Evolutionary conservation across 2,888 invertebrate genomes (phyloP), one percentile per base, ranked within the genome.

Genomic region (Drosophila hawaiiensis): DNA sequence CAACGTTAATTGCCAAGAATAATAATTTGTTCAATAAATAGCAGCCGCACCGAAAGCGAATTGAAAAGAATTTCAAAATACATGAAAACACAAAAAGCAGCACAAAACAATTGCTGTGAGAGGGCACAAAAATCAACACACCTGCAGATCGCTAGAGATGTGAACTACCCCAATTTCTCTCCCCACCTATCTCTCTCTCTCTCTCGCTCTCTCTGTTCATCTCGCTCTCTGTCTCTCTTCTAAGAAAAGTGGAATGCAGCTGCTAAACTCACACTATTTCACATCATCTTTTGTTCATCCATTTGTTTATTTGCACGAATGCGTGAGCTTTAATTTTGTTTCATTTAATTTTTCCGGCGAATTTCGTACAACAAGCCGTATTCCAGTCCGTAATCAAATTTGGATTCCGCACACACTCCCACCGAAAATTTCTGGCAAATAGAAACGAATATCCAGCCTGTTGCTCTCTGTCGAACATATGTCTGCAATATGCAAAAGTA

Each of bases 401-500:
- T 69, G 55, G 62, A 53, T 61, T 43, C 64, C 14, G 47, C 62
- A 55, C 28, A 22, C 6, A 14, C 53, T 16, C 25, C 41, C 47
- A 29, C 12, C 16, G 31, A 41, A 43, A 39, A 52, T 50, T 54
- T 62, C 56, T 73, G 71, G 68, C 58, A 60, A 60, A 29, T 25
- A 19, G 52, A 54, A 72, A 50, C 60, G 47, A 55, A 41, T 41
- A 58, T 66, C 56, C 56, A 49, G 80, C 78, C 79, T 79, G 78
- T 78, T 78, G 78, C 78, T 78, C 79, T 60, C 79, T 79, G 59
- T 72, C 71, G 88, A 87, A 87, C 87, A 87, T 80, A 82, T 87
- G 87, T 87, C 88, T 89, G 87, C 87, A 87, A 87, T 89, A 89
- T 87, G 87, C 85, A 87, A 85, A 85, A 89, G 86, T 85, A 86